Conservation (phyloP, 2,888 invertebrate genomes). For the Agriotes lineatus region DNA sequence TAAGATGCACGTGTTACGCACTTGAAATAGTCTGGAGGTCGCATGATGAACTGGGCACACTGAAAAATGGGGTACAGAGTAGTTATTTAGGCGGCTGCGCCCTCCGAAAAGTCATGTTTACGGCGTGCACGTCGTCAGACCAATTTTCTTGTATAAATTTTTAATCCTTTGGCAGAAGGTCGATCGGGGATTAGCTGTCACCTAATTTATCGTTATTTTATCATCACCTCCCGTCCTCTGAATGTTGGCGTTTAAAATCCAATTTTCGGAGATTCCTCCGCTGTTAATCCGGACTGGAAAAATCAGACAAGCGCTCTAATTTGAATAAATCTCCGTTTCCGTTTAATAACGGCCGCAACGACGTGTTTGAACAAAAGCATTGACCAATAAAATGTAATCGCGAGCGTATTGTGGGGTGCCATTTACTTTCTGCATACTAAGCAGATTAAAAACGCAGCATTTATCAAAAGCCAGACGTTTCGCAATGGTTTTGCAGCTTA, state of each 20-base stretch:
- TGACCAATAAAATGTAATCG: constrained; percentile 37
- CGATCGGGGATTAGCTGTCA: background rate
- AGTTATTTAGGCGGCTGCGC: no score
- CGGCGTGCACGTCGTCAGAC: no score
- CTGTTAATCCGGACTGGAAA: constrained; percentile 18
- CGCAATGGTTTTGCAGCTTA: constrained; percentile 39
- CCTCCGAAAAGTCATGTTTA: no score
- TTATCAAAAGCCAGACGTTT: constrained; percentile 40
- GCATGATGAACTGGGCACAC: no score
- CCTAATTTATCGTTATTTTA: background rate
- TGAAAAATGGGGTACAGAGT: no score
- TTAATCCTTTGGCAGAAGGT: background rate
- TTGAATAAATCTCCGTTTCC: constrained; percentile 24
- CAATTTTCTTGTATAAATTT: no score
- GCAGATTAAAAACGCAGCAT: constrained; percentile 40
- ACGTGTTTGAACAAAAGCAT: constrained; percentile 30
- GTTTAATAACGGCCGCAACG: constrained; percentile 21
- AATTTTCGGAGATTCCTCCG: constrained; percentile 13
- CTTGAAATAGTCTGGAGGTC: no score
- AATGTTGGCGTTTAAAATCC: constrained; percentile 1
- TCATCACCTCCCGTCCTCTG: background rate
- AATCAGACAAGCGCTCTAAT: constrained; percentile 19
- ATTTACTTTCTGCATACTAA: constrained; percentile 39
- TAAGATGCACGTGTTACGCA: no score
- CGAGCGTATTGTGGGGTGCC: constrained; percentile 33